Base-by-base conservation (phyloP, 2,113 vertebrate genomes). In the Nothocercus nigrocapillus region DNA sequence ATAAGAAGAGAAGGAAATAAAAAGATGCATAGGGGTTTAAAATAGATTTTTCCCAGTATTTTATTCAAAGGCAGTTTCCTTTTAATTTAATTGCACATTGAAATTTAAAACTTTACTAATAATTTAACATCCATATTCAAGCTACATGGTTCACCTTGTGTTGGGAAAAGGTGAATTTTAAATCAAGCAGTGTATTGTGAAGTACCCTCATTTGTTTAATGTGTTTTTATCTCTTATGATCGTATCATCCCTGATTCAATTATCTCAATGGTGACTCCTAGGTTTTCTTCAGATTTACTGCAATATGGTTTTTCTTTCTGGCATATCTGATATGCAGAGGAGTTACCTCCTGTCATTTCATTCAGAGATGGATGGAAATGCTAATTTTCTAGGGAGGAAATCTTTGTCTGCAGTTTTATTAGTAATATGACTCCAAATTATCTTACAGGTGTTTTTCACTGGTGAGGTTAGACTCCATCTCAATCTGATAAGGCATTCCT, bases 371-470 rank as follows among this genome's bases (percentile, higher is more conserved):
- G 75, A 90, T 62, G 80, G 76, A 91, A 94, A 98, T 97, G 93
- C 74, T 95, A 97, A 97, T 98, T 97, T 97, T 93, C 93, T 77
- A 79, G 86, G 90, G 87, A 95, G 95, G 45, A 96, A 92, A 96
- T 95, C 93, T 96, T 97, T 96, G 92, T 90, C 96, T 97, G 88
- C 82, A 79, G 24, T 94, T 97, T 97, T 97, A 97, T 97, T 95
- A 94, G 94, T 95, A 93, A 95, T 94, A 93, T 96, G 97, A 97
- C 91, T 97, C 91, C 81, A 94, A 94, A 97, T 97, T 97, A 96
- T 95, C 95, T 97, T 97, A 96, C 97, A 98, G 98, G 97, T 98
- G 97, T 97, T 96, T 91, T 96, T 91, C 88, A 90, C 68, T 88
- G 56, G 28, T 79, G 82, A 81, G 77, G 83, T 89, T 95, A 97